phyloP scores from a whole-genome alignment of 2,888 invertebrate genomes.

The Caenorhabditis uteleia region DNA sequence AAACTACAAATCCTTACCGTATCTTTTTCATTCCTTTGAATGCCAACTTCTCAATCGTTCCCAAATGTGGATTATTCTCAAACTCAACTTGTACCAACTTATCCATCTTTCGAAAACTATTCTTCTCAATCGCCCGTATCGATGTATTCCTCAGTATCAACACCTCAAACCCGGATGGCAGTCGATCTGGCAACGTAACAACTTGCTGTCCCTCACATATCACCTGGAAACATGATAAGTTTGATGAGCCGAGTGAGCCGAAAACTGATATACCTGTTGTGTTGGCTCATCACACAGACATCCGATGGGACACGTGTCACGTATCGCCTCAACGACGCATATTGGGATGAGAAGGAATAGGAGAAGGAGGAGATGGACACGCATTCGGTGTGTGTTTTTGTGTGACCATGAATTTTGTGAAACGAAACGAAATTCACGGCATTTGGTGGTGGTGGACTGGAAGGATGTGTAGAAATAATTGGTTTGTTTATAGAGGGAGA shows the following conservation, averaged over 20 bases:
- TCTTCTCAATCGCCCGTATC: conserved; percentile 38
- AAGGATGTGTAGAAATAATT: too few species aligned
- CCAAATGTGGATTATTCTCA: conserved; percentile 34
- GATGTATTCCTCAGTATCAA: conserved; percentile 38
- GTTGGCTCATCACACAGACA: conserved; percentile 25
- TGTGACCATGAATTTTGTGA: too few species aligned
- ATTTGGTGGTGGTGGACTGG: too few species aligned
- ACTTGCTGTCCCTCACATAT: conserved; percentile 38
- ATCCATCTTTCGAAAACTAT: conserved; percentile 46
- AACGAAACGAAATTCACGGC: too few species aligned
- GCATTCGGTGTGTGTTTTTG: too few species aligned
- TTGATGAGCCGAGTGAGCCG: too few species aligned
- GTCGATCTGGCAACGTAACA: conserved; percentile 34
- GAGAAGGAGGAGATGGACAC: not conserved
- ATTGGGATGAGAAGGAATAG: not conserved
- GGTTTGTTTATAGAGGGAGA: too few species aligned
- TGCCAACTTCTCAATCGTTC: conserved; percentile 45
- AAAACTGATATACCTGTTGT: conserved; percentile 17
- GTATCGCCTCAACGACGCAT: not conserved
- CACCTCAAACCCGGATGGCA: conserved; percentile 35
- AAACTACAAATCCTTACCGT: conserved; percentile 8
- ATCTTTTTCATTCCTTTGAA: conserved; percentile 44
- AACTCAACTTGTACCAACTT: conserved; percentile 33
- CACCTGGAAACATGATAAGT: conserved; percentile 21
- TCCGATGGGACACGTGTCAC: conserved; percentile 34